Conservation (phyloP, 2,113 vertebrate species). For the Conger conger region DNA sequence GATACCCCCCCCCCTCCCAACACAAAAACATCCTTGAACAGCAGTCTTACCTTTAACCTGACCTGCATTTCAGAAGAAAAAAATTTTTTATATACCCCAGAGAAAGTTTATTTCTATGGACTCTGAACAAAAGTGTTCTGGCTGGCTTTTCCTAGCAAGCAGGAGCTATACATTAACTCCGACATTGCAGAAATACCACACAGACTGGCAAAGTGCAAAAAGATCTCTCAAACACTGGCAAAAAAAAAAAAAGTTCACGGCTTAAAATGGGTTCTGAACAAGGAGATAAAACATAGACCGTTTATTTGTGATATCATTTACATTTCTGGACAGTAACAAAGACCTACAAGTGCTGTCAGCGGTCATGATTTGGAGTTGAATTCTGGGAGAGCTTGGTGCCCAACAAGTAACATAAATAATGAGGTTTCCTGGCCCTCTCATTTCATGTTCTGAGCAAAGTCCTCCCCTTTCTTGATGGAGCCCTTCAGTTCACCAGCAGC, state of each 20-base stretch:
- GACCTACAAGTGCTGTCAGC: conserved; percentile 43
- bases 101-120: no score
- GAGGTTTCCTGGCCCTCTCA: conserved; percentile 58
- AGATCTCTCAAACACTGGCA: neutral
- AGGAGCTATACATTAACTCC: neutral
- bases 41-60: neutral
- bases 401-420: conserved; percentile 48
- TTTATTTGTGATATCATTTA: conserved; percentile 64
- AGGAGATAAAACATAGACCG: conserved; percentile 27
- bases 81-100: neutral
- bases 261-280: neutral
- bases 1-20: neutral
- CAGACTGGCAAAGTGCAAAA: neutral
- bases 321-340: conserved; percentile 52
- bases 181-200: neutral
- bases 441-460: conserved; percentile 89
- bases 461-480: conserved; percentile 97
- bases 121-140: neutral
- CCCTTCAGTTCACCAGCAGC: conserved; percentile 85
- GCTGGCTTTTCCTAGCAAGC: neutral
- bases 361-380: conserved; percentile 46
- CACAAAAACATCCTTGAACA: neutral
- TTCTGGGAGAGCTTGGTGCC: conserved; percentile 37
- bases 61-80: neutral
- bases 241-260: neutral